phyloP scores from a whole-genome alignment of 2,113 vertebrate genomes.

The Apeltes quadracus region DNA sequence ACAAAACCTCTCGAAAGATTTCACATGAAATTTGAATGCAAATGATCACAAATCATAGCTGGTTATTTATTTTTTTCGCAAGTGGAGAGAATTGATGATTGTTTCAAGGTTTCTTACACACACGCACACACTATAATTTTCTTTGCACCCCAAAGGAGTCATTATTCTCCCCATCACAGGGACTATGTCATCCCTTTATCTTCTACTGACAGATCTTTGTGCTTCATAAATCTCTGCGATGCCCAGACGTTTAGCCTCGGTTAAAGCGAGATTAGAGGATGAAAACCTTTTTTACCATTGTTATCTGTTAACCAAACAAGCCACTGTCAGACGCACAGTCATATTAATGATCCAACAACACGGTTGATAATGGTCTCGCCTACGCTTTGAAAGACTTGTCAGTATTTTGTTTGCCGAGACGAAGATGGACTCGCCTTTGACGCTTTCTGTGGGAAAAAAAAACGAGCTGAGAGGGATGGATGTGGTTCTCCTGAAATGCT shows the following conservation, averaged over 20 bases:
- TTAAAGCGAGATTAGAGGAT: constrained; percentile 61
- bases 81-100: constrained; percentile 24
- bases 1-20: constrained; percentile 39
- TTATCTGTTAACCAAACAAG: constrained; percentile 73
- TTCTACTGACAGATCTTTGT: constrained; percentile 28
- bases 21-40: constrained; percentile 54
- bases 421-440: constrained; percentile 48
- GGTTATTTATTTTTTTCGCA: neutral
- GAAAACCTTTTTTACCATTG: constrained; percentile 22
- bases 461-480: constrained; percentile 29
- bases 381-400: constrained; percentile 52
- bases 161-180: constrained; percentile 21
- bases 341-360: constrained; percentile 69
- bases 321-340: constrained; percentile 29
- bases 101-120: constrained; percentile 8
- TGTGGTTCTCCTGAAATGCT: constrained; percentile 19
- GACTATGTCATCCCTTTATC: constrained; percentile 25
- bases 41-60: constrained; percentile 48
- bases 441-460: constrained; percentile 65
- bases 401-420: constrained; percentile 67
- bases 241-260: constrained; percentile 39
- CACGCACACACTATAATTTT: too few species aligned
- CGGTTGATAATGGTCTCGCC: constrained; percentile 37
- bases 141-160: neutral
- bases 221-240: constrained; percentile 52